Base-by-base conservation (phyloP, 1,140 invertebrate genomes). In the Leptinotarsa defecta region DNA sequence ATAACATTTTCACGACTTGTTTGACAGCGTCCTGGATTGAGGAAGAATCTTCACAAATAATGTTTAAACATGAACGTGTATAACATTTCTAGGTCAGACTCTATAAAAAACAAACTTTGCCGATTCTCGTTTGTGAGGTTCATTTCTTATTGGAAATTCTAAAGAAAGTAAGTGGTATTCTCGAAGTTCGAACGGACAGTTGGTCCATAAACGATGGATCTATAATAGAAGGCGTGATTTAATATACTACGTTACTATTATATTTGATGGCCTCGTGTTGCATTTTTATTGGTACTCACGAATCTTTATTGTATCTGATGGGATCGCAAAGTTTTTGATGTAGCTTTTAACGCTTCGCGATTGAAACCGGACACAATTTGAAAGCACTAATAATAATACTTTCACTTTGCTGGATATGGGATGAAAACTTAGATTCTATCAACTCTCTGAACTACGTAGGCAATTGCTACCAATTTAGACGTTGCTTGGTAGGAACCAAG, bases 141-240 rank as follows among this genome's bases (percentile, higher is more conserved):
- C 52, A 17, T 57, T 15, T 57, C 52, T 57, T 57, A 15, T 57
- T 19, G 52, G n/a, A 19, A 57, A 57, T 57, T 57, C 52, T 57
- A 57, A 57, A 57, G 52, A 57, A 57, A 57, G 52, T n/a, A 57
- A 57, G 52, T 57, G 52, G 52, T 3, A 19, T 57, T 57, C 52
- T 57, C 52, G 52, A 57, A 57, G 15, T n/a, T 8, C 17, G 52
- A 15, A 57, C 52, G 52, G 6, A 19, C 52, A 57, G 52, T 57
- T 57, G 52, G 52, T 57, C 52, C 52, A 57, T 57, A n/a, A 57
- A 57, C 52, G n/a, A 57, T 57, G n/a, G n/a, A 57, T n/a, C 52
- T 57, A 57, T 43, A 43, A 43, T 43, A 43, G n/a, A n/a, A 57
- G 52, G 52, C 52, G 52, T 57, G 5, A n/a, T 57, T 57, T 57